phyloP scores from a whole-genome alignment of 1,140 invertebrate species.

The Diabrotica undecimpunctata region DNA sequence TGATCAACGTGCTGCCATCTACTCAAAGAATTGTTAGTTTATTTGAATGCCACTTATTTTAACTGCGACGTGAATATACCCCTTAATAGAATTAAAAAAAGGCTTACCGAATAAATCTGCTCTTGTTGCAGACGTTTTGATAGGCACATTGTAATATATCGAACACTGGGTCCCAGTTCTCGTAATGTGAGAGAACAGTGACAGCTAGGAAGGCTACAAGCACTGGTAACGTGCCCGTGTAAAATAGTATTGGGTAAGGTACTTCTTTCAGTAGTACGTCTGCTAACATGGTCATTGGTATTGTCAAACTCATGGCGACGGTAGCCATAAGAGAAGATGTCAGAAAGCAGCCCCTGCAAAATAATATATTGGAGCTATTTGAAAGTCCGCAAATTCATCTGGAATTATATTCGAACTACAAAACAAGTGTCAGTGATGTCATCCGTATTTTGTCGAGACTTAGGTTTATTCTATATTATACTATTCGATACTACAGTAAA shows the following conservation, averaged over 20 bases:
- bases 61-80: no score
- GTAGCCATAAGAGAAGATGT: constrained; percentile 85
- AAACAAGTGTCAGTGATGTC: no score
- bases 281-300: constrained; percentile 80
- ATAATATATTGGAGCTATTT: constrained; percentile 12
- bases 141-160: constrained; percentile 57
- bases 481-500: no score
- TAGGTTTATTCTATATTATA: no score
- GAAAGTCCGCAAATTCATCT: neutral
- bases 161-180: constrained; percentile 80
- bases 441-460: no score
- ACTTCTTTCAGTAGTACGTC: constrained; percentile 75
- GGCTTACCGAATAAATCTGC: constrained; percentile 38
- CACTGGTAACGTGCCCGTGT: constrained; percentile 75
- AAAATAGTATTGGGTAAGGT: constrained; percentile 72
- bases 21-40: no score
- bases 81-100: neutral
- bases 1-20: no score
- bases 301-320: constrained; percentile 75
- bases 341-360: constrained; percentile 79
- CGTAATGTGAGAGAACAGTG: constrained; percentile 72
- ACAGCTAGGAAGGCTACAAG: constrained; percentile 74
- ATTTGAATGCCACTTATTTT: no score
- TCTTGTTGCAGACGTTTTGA: constrained; percentile 32
- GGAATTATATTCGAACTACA: no score